Evolutionary conservation across 2,797 vertebrate genomes (phyloP), one percentile per base, ranked within the genome.

Genomic region (Enteromius thamalakanensis): DNA sequence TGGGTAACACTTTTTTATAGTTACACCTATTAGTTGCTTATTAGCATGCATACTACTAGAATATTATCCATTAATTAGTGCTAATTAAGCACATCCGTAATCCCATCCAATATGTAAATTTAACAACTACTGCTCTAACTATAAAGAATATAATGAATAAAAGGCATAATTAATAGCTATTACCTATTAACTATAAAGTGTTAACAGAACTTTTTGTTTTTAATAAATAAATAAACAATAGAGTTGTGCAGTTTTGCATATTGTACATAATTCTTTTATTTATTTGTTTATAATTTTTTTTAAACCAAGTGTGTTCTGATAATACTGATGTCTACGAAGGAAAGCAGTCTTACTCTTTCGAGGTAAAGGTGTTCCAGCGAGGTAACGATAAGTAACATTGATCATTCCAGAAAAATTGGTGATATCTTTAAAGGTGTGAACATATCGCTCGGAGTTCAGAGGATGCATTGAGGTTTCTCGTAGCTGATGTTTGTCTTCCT

Each of bases 331-430:
- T 45, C 15, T 47, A 74, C 15, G 62, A 53, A 26, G 17, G 15
- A 26, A 80, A 51, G 23, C 65, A 74, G 91, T 96, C 97, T 96
- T 94, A 99, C 98, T 97, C 91, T 97, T 99, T 91, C 97, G 96
- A 89, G 96, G 95, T 89, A 98, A 93, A 82, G 97, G 96, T 9
- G 96, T 97, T 40, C 97, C 97, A 86, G 97, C 97, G 79, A 99
- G 95, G 89, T 96, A 98, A 80, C 96, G 97, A 90, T 99, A 99
- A 81, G 97, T 98, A 90, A 99, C 97, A 84, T 99, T 99, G 91
- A 99, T 98, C 89, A 94, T 93, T 93, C 97, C 97, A 85, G 97
- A 98, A 93, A 98, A 97, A 92, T 99, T 99, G 79, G 97, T 97
- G 85, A 98, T 94, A 90, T 98, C 97, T 94, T 96, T 96, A 93